Evolutionary conservation across 1,140 invertebrate genomes (phyloP), one percentile per base, ranked within the genome.

Genomic region (Drosophila melanica): DNA sequence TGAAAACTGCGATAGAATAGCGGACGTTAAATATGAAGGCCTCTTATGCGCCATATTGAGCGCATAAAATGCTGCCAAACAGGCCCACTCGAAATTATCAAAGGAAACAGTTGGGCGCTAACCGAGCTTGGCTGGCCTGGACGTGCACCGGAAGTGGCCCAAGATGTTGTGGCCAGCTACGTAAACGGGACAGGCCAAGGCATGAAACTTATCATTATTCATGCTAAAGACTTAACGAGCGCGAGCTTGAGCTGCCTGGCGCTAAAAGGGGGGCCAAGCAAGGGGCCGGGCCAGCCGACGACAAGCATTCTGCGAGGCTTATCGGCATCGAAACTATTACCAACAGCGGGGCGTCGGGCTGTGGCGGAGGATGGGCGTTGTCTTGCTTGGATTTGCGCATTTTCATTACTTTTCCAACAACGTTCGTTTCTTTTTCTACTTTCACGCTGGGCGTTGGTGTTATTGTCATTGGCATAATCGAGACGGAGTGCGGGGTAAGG

Each of bases 201-300:
- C 77, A 69, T 65, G 73, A 85, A 90, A 84, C 82, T 90, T 90
- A 90, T 90, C 87, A 84, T 90, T 90, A 90, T 90, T 90, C 89
- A 90, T 90, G 87, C 82, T 90, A 90, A 90, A 90, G 87, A 90
- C 87, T 90, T 90, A 90, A 90, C 87, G 87, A 90, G 87, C 84
- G 79, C 77, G 77, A 54, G 60, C 47, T 63, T 67, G 53, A 63
- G 50, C 57, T n/a, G 45, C 18, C 20, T 11, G 50, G 16, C 20
- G 20, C 20, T 23, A 23, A 23, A 35, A 37, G 18, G 18, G 37
- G 5, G 16, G 16, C 16, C 20, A 23, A n/a, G 30, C 9, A 64
- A 23, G 12, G 6, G 9, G 47, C n/a, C 1, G 9, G 47, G 16
- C 1, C 23, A 42, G 45, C 33, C 37, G 57, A 37, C 23, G 48